Conservation (phyloP, 2,113 vertebrate genomes). For the Microcebus murinus region DNA sequence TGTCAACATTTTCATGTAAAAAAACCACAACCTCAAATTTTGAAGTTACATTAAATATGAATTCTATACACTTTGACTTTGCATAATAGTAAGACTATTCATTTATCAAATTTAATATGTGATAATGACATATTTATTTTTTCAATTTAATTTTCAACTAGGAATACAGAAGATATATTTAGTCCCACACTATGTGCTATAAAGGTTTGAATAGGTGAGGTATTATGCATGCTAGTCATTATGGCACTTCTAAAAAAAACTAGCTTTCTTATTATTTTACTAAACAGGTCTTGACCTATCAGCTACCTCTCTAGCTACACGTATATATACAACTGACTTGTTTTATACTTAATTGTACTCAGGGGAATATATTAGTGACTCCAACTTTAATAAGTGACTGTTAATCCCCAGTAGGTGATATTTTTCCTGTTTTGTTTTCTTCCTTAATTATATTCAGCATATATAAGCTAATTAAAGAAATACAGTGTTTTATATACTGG, state of each 20-base stretch:
- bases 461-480: slow-evolving; percentile 39
- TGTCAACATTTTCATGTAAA: slow-evolving; percentile 32
- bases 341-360: slow-evolving; percentile 82
- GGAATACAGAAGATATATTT: slow-evolving; percentile 42
- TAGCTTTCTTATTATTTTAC: slow-evolving; percentile 78
- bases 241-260: slow-evolving; percentile 63
- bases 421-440: neutral
- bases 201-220: slow-evolving; percentile 60
- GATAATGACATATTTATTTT: slow-evolving; percentile 62
- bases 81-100: slow-evolving; percentile 51
- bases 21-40: neutral
- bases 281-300: slow-evolving; percentile 71
- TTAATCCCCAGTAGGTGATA: slow-evolving; percentile 43
- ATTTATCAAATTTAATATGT: slow-evolving; percentile 58
- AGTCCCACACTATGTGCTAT: slow-evolving; percentile 13
- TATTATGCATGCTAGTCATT: slow-evolving; percentile 66
- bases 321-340: slow-evolving; percentile 47
- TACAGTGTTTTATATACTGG: neutral
- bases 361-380: slow-evolving; percentile 77
- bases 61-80: slow-evolving; percentile 42
- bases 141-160: slow-evolving; percentile 44
- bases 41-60: slow-evolving; percentile 54
- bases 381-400: slow-evolving; percentile 72
- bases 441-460: slow-evolving; percentile 44
- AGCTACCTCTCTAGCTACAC: slow-evolving; percentile 45